phyloP scores from a whole-genome alignment of 2,797 vertebrate species.

The Ptychobarbus kaznakovi region DNA sequence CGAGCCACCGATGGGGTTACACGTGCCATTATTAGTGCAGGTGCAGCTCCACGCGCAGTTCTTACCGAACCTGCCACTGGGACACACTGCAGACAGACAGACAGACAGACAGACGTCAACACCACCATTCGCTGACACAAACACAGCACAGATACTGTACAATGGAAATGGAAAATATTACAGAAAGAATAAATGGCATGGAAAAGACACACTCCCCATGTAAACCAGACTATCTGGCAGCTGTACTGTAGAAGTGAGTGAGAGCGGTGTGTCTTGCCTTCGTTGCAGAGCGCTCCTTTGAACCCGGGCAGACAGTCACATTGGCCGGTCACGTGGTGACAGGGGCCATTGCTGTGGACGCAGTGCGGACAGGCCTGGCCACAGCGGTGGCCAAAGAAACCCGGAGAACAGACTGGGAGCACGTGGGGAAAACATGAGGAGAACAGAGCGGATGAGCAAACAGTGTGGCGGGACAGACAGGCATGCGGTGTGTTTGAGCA shows the following conservation, averaged over 20 bases:
- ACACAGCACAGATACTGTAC: neutral
- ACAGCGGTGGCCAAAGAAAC: conserved; percentile 95
- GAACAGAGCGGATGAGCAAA: neutral
- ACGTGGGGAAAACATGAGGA: neutral
- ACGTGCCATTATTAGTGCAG: conserved; percentile 97
- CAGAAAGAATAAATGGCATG: neutral
- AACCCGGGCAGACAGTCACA: conserved; percentile 96
- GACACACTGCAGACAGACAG: conserved; percentile 82
- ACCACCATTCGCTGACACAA: neutral
- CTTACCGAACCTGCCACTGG: conserved; percentile 92
- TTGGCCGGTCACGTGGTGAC: conserved; percentile 91
- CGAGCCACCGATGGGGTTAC: conserved; percentile 94
- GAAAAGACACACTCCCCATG: neutral
- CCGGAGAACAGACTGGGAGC: conserved; percentile 90
- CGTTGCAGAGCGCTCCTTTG: conserved; percentile 93
- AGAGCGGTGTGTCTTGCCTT: conserved; percentile 79
- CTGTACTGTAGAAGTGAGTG: neutral
- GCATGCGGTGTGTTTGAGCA: conserved; percentile 17
- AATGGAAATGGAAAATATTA: neutral
- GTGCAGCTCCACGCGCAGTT: conserved; percentile 87
- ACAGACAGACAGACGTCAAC: neutral
- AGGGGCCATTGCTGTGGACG: conserved; percentile 92
- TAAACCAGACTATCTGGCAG: neutral
- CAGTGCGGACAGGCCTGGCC: conserved; percentile 95
- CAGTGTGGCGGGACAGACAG: neutral